Evolutionary conservation across 2,888 invertebrate genomes (phyloP), one percentile per base, ranked within the genome.

Genomic region (Ormyrus labotus): DNA sequence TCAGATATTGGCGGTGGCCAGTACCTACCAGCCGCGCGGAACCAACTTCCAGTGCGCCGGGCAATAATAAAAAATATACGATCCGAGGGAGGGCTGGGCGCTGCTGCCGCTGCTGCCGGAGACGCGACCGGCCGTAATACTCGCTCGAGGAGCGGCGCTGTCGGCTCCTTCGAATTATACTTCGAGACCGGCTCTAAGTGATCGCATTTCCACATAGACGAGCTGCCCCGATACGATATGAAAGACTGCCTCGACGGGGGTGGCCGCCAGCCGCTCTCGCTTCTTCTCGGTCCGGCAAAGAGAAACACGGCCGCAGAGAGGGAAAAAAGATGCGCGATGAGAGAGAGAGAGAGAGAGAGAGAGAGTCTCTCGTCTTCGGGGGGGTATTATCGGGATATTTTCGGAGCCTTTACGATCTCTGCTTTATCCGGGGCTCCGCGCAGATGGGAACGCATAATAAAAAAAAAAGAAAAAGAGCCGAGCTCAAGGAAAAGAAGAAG

Each of bases 201-300:
- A 90, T 90, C 90, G 88, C 89, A 90, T 90, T 90, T 90, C 89
- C 90, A 90, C 90, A 90, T 90, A 90, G 89, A 90, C 90, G 90
- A 90, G 90, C 87, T 89, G 85, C 82, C 85, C 85, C 73, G 73
- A 84, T 87, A 86, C 86, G 87, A 88, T 89, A 89, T 89, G 88
- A 89, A 88, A 89, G 88, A 89, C 81, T 58, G 73, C 55, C 63
- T 74, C 63, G 71, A 57, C 82, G 83, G 82, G 84, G n/a, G 47
- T 58, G 19, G 57, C 48, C 69, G 13, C 34, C 34, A 34, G 34
- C 34, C 34, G 34, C 34, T 34, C 34, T 34, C 34, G 19, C 34
- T 4, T 0, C 34, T 4, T 0, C 34, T 34, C 80, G 60, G 83
- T 80, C 81, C 74, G 11, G 65, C n/a, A 34, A 53, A 67, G 13